These are phyloP conservation scores for Sebastes trivittatus DNA, from an alignment of 2,797 vertebrate species.

Conservation along the genomic window DNA sequence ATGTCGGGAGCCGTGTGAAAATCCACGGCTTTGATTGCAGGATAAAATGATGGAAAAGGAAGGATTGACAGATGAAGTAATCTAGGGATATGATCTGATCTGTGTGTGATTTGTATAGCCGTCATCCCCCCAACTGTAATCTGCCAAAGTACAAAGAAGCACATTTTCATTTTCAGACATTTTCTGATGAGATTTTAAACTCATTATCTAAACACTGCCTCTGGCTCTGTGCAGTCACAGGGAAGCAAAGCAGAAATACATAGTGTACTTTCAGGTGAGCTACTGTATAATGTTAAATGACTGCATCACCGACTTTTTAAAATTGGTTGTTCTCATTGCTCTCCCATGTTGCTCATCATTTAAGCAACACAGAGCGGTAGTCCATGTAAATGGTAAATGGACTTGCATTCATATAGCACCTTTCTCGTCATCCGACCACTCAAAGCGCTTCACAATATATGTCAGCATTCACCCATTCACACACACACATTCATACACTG, in stretches of 20 bases:
- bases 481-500: too few species aligned
- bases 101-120: constrained; percentile 1
- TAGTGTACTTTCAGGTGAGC: neutral
- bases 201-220: neutral
- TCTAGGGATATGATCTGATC: constrained; percentile 5
- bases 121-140: neutral
- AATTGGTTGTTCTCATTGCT: neutral
- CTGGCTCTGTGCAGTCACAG: neutral
- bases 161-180: neutral
- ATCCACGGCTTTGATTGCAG: neutral
- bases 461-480: too few species aligned
- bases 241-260: neutral
- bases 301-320: neutral
- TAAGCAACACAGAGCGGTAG: too few species aligned
- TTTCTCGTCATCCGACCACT: too few species aligned
- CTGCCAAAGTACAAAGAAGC: constrained; percentile 1
- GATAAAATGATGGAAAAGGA: neutral
- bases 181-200: constrained; percentile 12
- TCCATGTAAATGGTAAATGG: neutral
- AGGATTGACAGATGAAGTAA: neutral
- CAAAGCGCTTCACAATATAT: too few species aligned
- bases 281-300: neutral
- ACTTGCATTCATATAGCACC: too few species aligned
- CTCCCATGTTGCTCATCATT: too few species aligned
- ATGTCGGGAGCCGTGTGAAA: neutral